Evolutionary conservation across 2,113 vertebrate genomes (phyloP), one percentile per base, ranked within the genome.

Genomic region (Corythornis madagascariensis): DNA sequence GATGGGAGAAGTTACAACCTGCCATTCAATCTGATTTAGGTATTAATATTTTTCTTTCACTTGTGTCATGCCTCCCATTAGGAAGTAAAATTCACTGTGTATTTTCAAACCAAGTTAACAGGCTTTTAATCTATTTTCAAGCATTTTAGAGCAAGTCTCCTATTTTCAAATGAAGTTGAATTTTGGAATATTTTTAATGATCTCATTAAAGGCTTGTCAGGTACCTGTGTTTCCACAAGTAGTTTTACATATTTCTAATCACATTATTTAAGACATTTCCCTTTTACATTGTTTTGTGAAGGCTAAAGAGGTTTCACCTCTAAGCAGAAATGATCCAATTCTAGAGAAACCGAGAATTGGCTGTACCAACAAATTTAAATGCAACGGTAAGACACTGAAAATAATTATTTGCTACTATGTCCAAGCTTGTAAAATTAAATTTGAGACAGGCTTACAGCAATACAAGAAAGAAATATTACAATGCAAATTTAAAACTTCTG

Each of bases 281-380:
- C 22, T 52, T 88, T 78, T 53, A 28, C 20, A 21, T 53, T 93
- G 76, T 67, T 90, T 71, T 81, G 65, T 56, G 92, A 92, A 31
- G 65, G 57, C 48, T 96, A 86, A 92, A 77, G 92, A 95, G 83
- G 83, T 75, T 77, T 88, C 79, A 63, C 42, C 79, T 77, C 20
- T 1, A 43, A 93, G 86, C 35, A 80, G 69, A 52, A 80, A 16
- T 0, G 6, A 88, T 33, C 75, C 50, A 60, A 81, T 81, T 77
- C 59, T 50, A 43, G n/a, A 91, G 64, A 55, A 88, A 10, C 48
- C 22, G 38, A 83, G 47, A 43, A 24, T 7, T 5, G 1, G 4
- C 11, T 26, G 31, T 10, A 7, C 64, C 71, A 56, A 83, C 48
- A 71, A n/a, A 47, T 71, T 20, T 48, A 60, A 72, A 74, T 47